A percentile compares a stretch with the other conserved stretches of the same genome.
Conservation (phyloP, 2,888 invertebrate species). For the Empis livida region DNA sequence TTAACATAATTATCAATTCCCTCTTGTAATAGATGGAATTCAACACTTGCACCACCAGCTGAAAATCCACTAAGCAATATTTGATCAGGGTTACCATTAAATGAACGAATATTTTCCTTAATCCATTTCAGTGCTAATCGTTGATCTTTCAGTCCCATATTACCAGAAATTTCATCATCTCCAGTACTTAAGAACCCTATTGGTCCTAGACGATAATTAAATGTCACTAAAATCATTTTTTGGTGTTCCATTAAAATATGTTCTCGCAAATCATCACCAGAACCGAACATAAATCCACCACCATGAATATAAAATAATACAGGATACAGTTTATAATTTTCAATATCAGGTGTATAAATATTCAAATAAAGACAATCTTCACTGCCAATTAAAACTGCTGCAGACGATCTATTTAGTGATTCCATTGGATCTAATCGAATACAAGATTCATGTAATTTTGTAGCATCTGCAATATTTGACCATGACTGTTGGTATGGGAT, state of each 20-base stretch:
- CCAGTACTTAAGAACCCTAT: constrained; percentile 61
- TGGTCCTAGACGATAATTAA: constrained; percentile 56
- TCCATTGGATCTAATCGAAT: constrained; percentile 12
- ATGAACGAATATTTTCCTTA: constrained; percentile 49
- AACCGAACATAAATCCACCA: constrained; percentile 53
- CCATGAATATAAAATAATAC: constrained; percentile 54
- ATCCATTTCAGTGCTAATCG: constrained; percentile 54
- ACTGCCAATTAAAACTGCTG: constrained; percentile 3
- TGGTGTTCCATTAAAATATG: constrained; percentile 44
- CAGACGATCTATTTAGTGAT: background rate
- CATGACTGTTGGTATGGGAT: constrained; percentile 11
- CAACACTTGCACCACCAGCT: constrained; percentile 60
- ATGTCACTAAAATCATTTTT: constrained; percentile 49
- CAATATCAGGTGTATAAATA: constrained; percentile 39
- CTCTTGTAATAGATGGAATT: constrained; percentile 50
- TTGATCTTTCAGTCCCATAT: constrained; percentile 63
- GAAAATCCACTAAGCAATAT: constrained; percentile 55
- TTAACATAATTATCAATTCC: constrained; percentile 17
- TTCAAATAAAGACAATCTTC: constrained; percentile 37
- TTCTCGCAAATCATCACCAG: constrained; percentile 41
- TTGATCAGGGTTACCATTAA: constrained; percentile 55
- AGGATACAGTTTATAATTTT: constrained; percentile 34
- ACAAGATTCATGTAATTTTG: constrained; percentile 18
- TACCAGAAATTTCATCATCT: constrained; percentile 53
- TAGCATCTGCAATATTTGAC: constrained; percentile 36